Evolutionary conservation across 2,113 vertebrate genomes (phyloP).

Genomic region (Ictalurus punctatus): DNA sequence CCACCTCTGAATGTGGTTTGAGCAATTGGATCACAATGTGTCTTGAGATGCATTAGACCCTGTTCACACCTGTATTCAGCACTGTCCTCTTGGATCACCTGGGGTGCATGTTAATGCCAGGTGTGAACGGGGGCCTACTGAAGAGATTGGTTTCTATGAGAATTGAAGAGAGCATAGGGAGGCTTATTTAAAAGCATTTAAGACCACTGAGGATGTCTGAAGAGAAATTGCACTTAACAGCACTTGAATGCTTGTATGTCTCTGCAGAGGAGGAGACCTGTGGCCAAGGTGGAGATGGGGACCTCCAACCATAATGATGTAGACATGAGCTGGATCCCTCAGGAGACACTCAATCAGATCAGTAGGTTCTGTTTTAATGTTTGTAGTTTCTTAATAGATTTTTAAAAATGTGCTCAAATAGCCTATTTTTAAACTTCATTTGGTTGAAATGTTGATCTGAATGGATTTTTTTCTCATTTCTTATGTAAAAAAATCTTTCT

Average conservation of each 20-base stretch:
- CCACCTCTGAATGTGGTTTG: neutral
- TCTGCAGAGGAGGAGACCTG: slow-evolving; percentile 86
- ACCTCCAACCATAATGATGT: slow-evolving; percentile 94
- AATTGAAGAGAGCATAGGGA: neutral
- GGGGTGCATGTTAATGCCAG: neutral
- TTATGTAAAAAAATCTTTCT: neutral
- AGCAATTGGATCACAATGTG: neutral
- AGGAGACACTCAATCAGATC: slow-evolving; percentile 97
- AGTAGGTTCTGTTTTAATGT: slow-evolving; percentile 77
- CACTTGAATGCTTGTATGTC: slow-evolving; percentile 21
- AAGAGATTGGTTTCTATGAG: neutral
- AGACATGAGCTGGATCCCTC: slow-evolving; percentile 98
- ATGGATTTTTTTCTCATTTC: neutral
- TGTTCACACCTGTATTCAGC: neutral
- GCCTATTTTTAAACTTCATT: neutral
- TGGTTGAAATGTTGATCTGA: neutral
- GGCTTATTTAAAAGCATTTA: neutral
- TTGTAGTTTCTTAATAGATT: neutral
- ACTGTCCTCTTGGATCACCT: neutral
- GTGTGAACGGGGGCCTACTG: neutral
- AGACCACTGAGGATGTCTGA: neutral
- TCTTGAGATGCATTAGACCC: neutral
- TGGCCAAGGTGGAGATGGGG: slow-evolving; percentile 93
- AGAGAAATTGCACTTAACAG: neutral
- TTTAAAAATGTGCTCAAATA: neutral